Evolutionary conservation across 2,113 vertebrate species (phyloP).

Genomic region (Aptenodytes patagonicus): DNA sequence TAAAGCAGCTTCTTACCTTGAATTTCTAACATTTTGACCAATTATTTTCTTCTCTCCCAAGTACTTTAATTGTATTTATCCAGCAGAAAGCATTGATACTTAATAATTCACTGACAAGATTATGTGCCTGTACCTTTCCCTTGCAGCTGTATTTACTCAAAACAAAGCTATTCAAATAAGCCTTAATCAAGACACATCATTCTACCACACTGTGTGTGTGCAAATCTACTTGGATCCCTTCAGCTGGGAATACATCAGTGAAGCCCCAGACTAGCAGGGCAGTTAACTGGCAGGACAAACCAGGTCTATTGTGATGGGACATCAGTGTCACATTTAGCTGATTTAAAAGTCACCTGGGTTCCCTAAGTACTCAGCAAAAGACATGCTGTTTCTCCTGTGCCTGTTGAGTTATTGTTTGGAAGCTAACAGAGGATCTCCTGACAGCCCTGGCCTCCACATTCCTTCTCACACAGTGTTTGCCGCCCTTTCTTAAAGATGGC

Average conservation of each 20-base stretch:
- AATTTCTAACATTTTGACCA: background rate
- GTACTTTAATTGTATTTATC: background rate
- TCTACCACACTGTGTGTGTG: background rate
- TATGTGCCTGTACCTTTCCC: background rate
- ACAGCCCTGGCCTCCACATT: accelerated
- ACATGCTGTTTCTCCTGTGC: background rate
- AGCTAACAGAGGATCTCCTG: background rate
- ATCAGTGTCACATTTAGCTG: background rate
- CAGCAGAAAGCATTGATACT: background rate
- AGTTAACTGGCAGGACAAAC: background rate
- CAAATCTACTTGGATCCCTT: background rate
- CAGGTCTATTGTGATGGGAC: background rate
- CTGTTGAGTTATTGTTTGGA: too few relatives aligned
- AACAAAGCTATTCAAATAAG: slow-evolving; percentile 28
- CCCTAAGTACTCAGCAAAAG: background rate
- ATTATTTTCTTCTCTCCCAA: background rate
- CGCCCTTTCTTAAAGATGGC: background rate
- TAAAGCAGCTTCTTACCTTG: background rate
- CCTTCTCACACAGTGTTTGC: background rate
- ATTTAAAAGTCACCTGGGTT: background rate
- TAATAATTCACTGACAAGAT: background rate
- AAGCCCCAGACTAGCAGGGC: background rate
- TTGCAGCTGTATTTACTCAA: slow-evolving; percentile 47
- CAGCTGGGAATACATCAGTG: background rate
- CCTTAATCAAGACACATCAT: background rate